Conservation (phyloP, 2,797 vertebrate species). For the Iguana delicatissima region DNA sequence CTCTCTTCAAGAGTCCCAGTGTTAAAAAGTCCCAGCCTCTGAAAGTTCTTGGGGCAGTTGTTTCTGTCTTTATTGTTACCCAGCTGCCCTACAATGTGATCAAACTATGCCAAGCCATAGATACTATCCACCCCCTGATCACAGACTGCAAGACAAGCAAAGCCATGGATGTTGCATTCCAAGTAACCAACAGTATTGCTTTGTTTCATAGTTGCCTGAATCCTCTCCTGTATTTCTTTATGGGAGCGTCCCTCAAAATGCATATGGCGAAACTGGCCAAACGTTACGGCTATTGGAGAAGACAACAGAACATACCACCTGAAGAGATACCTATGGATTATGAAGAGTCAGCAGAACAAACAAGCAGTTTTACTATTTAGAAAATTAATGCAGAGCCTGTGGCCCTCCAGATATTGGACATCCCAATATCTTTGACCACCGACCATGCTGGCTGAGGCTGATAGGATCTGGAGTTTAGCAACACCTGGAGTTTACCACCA, state of each 20-base stretch:
- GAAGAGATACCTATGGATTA: slow-evolving; percentile 83
- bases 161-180: slow-evolving; percentile 84
- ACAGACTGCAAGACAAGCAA: slow-evolving; percentile 87
- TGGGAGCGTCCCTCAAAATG: slow-evolving; percentile 89
- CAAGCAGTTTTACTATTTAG: slow-evolving; percentile 88
- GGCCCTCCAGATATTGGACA: not conserved
- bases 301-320: slow-evolving; percentile 66
- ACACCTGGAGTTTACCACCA: not conserved
- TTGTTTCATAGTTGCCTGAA: slow-evolving; percentile 93
- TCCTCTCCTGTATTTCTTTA: slow-evolving; percentile 89
- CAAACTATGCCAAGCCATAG: slow-evolving; percentile 87
- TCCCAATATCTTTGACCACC: not conserved
- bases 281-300: slow-evolving; percentile 76
- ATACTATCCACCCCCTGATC: slow-evolving; percentile 86
- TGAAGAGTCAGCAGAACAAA: slow-evolving; percentile 84
- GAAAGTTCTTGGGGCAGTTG: slow-evolving; percentile 86
- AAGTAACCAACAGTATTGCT: slow-evolving; percentile 89
- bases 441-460: not conserved
- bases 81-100: slow-evolving; percentile 92
- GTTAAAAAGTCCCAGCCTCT: slow-evolving; percentile 83
- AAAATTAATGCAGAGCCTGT: not conserved
- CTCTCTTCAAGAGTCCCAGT: slow-evolving; percentile 81
- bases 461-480: not conserved
- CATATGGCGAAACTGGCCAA: slow-evolving; percentile 86
- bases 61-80: slow-evolving; percentile 87